Conservation (phyloP, 1,140 invertebrate species). For the Solen grandis region DNA sequence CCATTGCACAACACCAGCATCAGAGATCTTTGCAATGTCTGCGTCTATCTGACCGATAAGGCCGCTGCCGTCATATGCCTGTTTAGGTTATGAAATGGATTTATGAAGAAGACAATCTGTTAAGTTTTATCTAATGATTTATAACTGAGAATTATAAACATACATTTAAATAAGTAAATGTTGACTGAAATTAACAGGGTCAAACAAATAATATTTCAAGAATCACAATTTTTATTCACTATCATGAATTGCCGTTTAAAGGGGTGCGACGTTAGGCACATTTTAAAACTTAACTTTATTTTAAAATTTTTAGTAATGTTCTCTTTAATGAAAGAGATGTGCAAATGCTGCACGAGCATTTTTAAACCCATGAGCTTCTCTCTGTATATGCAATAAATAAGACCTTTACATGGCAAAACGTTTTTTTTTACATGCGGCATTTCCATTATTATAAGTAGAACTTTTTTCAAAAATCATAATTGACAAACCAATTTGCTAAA, state of each 20-base stretch:
- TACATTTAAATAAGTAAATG: neutral
- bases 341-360: no score
- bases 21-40: neutral
- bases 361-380: no score
- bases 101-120: neutral
- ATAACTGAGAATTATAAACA: neutral
- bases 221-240: neutral
- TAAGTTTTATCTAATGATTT: neutral
- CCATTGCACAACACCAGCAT: neutral
- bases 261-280: no score
- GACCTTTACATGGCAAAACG: neutral
- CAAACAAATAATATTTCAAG: neutral
- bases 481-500: neutral
- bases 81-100: neutral
- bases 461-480: neutral
- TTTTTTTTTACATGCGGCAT: neutral
- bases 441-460: neutral
- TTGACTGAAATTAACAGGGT: neutral
- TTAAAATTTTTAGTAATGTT: no score
- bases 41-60: neutral
- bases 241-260: no score
- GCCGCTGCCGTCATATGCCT: neutral
- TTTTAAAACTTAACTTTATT: no score
- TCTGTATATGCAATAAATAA: no score
- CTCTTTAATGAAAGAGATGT: no score